Base-by-base conservation (phyloP, 2,113 vertebrate species). In the Austrofundulus limnaeus region DNA sequence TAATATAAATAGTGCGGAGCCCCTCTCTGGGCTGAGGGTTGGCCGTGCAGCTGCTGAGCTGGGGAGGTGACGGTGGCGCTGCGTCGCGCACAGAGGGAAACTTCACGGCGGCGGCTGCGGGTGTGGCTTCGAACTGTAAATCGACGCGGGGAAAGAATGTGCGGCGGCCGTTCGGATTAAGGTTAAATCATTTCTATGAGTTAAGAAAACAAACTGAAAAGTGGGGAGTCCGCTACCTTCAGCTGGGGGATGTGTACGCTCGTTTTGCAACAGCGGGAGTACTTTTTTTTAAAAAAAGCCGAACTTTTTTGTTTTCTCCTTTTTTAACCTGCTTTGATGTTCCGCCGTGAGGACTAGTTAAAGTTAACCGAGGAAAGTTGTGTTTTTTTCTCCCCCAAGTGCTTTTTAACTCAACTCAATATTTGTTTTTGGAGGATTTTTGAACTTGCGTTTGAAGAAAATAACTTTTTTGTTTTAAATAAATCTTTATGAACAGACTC, bases 121-220 rank as follows among this genome's bases (percentile, higher is more conserved):
- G 92, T 91, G 92, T 92, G 92, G 92, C 89, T 89, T 80, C 74
- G 61, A 84, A 80, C 61, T 79, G 83, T 70, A 87, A 88, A 92
- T 88, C 87, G 61, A 72, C 74, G 66, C 57, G 38, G 70, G 45
- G 4, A 57, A 75, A 73, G 67, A 81, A 84, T 81, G 80, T 61
- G 55, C 12, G 58, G 41, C 61, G 66, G 64, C 57, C 47, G 7
- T 17, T 38, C 28, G 63, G 39, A 59, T 46, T 75, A 28, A 68
- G 34, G 37, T 14, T 45, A n/a, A 45, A n/a, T 2, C n/a, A 31
- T 9, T 55, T 1, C 37, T 23, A 24, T 14, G 16, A 23, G 28
- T 49, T 9, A 51, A 5, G 37, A 6, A 31, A 8, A 45, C 5
- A 28, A 28, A 28, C 3, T 25, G 23, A 28, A 55, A 39, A 54